A percentile compares a stretch with the other conserved stretches of the same genome.
Conservation (phyloP, 2,888 invertebrate genomes). For the Heteropelma amictum region DNA sequence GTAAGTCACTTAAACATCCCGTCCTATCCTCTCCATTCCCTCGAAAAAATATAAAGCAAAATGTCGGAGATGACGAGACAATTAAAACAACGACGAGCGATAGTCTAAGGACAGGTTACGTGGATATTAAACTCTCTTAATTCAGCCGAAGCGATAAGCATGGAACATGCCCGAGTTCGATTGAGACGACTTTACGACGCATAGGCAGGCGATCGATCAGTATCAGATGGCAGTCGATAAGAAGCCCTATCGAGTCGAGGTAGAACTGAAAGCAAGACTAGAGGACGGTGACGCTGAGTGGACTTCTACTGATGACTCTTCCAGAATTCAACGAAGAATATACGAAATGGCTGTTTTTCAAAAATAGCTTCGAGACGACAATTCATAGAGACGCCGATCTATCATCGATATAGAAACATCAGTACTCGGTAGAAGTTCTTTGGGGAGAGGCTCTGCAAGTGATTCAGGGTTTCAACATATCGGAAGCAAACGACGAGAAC, state of each 20-base stretch:
- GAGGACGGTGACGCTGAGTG: conserved; percentile 4
- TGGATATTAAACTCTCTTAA: conserved; percentile 4
- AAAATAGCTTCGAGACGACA: conserved; percentile 31
- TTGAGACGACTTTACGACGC: neutral
- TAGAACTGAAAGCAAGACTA: neutral
- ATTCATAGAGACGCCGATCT: conserved; percentile 14
- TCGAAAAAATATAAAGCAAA: too few relatives aligned
- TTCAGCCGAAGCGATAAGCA: neutral
- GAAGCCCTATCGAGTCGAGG: neutral
- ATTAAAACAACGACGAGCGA: conserved; percentile 4
- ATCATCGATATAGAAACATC: conserved; percentile 39
- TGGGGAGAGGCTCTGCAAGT: neutral
- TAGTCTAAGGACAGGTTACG: conserved; percentile 3
- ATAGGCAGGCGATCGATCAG: neutral
- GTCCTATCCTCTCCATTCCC: too few relatives aligned
- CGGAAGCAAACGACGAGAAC: conserved; percentile 17
- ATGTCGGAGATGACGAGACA: neutral
- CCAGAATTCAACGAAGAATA: conserved; percentile 36
- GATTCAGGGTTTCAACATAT: conserved; percentile 26
- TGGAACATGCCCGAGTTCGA: neutral
- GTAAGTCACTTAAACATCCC: too few relatives aligned
- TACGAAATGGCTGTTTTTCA: too few relatives aligned
- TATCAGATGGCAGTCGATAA: neutral
- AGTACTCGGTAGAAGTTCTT: conserved; percentile 34
- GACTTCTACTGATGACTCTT: conserved; percentile 17